Evolutionary conservation across 2,888 invertebrate genomes (phyloP), one percentile per base, ranked within the genome.

Genomic region (Apamea monoglypha): DNA sequence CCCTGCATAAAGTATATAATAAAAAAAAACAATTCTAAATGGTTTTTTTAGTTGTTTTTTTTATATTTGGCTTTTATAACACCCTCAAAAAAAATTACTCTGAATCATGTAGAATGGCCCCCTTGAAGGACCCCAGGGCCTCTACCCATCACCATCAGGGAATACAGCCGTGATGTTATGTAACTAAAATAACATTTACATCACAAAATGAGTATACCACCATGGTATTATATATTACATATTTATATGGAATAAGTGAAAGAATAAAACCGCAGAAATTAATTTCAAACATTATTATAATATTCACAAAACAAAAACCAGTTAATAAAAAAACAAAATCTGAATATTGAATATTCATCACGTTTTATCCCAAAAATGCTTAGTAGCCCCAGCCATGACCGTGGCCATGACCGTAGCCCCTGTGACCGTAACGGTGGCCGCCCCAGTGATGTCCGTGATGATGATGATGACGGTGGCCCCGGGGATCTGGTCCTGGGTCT

Each of bases 401-500:
- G 18, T 61, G 16, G 14, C n/a, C n/a, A 3, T 29, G 18, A 63
- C 16, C 29, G n/a, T 16, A 29, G 25, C 56, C 56, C 10, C 8
- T 8, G 14, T 32, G 36, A 44, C 29, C 16, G 32, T 10, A 4
- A 3, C 40, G 18, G 36, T 14, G 8, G 16, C 56, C 56, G 2
- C 53, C 14, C 5, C 14, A 14, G 14, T n/a, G n/a, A 59, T 36
- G 25, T 5, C n/a, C n/a, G 1, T 44, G 1, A 4, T 16, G 18
- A 3, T n/a, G 1, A 2, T 21, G 21, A 25, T 36, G 25, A 18
- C 2, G 14, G 32, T 25, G 21, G 25, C 32, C 32, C 61, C 36
- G 8, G 7, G 47, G 74, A 18, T 63, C 53, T 53, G 78, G 78
- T n/a, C n/a, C 78, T 50, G 78, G 59, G 32, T 50, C 40, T 29